Percentiles rank a stretch among this genome's conserved stretches.
Conservation (phyloP, 2,888 invertebrate genomes). For the Aquatica leii region DNA sequence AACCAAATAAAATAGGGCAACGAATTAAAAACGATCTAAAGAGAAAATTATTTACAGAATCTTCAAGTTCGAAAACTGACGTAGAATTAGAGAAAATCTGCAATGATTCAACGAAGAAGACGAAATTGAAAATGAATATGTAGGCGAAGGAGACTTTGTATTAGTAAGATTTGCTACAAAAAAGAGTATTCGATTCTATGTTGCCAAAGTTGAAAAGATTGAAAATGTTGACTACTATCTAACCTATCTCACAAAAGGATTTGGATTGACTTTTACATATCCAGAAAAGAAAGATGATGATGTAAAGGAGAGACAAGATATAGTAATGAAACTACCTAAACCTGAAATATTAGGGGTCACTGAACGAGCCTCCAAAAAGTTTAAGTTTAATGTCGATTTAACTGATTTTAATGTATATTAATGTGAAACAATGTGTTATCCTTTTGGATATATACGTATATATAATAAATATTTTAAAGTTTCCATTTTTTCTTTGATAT, state of each 20-base stretch:
- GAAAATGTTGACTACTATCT: conserved; percentile 11
- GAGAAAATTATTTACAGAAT: conserved; percentile 14
- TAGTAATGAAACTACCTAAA: too few species aligned
- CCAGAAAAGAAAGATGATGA: neutral
- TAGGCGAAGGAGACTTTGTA: neutral
- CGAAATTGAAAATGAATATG: neutral
- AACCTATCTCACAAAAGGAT: conserved; percentile 9
- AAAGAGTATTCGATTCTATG: neutral
- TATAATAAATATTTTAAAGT: conserved; percentile 3
- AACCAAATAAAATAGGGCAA: neutral
- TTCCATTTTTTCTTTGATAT: neutral
- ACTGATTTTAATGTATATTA: conserved; percentile 8
- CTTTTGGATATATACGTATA: conserved; percentile 1
- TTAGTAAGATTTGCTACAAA: conserved; percentile 4
- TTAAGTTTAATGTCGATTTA: conserved; percentile 6
- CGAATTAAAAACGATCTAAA: neutral
- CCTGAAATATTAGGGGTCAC: neutral
- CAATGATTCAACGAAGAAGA: conserved; percentile 17
- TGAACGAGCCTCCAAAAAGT: conserved; percentile 3
- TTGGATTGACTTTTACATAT: neutral
- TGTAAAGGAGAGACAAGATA: neutral
- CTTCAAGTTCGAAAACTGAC: conserved; percentile 16
- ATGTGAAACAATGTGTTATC: conserved; percentile 2
- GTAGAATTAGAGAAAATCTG: conserved; percentile 12
- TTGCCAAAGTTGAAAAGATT: neutral